Percentiles rank a stretch among this genome's conserved stretches.
These are phyloP conservation scores for Euphydryas editha DNA, from an alignment of 2,888 invertebrate species.

Conservation along the genomic window DNA sequence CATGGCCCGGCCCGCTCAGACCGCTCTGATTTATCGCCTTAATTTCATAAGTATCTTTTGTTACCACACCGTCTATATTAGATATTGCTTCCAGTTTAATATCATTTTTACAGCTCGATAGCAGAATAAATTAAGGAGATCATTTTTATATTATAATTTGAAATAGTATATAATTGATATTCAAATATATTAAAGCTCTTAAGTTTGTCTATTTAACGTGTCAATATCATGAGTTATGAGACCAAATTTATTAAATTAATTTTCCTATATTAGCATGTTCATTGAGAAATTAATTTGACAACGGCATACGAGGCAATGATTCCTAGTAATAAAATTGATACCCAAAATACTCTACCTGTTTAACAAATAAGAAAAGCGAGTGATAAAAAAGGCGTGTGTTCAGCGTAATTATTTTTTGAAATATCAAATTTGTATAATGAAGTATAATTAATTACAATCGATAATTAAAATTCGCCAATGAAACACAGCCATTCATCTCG, in stretches of 20 bases:
- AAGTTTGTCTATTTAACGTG: too few relatives aligned
- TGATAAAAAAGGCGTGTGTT: too few relatives aligned
- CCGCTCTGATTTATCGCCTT: constrained; percentile 78
- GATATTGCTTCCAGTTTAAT: constrained; percentile 44
- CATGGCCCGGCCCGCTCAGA: constrained; percentile 65
- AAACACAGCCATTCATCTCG: neutral
- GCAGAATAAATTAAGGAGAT: constrained; percentile 27
- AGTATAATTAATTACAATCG: neutral
- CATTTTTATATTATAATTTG: constrained; percentile 8
- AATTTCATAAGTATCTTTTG: constrained; percentile 83
- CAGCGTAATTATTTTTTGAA: too few relatives aligned
- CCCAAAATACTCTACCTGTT: too few relatives aligned
- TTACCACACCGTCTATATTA: constrained; percentile 64
- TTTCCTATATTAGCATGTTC: too few relatives aligned
- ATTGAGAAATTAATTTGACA: too few relatives aligned
- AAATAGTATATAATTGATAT: neutral
- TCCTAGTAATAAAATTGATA: too few relatives aligned
- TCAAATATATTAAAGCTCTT: too few relatives aligned
- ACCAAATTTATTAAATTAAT: too few relatives aligned
- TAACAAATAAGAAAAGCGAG: too few relatives aligned
- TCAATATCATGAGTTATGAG: too few relatives aligned
- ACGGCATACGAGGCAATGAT: too few relatives aligned
- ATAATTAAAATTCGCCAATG: neutral
- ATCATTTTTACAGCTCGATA: constrained; percentile 36
- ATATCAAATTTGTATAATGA: neutral